Evolutionary conservation across 2,888 invertebrate species (phyloP).

Genomic region (Drosophila picticornis): DNA sequence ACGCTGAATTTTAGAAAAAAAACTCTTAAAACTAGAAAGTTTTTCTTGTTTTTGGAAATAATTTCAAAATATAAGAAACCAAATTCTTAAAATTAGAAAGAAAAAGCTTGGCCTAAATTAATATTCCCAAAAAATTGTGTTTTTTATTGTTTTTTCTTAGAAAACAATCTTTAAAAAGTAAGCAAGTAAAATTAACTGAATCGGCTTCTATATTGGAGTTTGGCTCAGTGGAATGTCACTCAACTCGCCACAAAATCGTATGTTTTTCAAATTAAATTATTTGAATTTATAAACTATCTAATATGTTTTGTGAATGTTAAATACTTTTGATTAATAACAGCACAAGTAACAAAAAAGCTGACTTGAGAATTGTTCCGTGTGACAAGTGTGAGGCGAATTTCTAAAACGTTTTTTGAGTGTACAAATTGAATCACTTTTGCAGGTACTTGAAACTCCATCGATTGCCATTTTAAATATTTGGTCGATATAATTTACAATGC

Average conservation of each 20-base stretch:
- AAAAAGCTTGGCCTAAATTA: too few relatives aligned
- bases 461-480: constrained; percentile 57
- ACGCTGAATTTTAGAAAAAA: background rate
- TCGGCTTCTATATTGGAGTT: background rate
- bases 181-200: background rate
- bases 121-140: background rate
- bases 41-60: background rate
- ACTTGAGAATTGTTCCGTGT: too few relatives aligned
- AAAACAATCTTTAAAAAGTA: too few relatives aligned
- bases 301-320: too few relatives aligned
- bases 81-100: background rate
- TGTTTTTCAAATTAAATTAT: background rate
- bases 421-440: background rate
- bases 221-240: too few relatives aligned
- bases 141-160: too few relatives aligned
- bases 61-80: background rate
- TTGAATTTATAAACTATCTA: background rate
- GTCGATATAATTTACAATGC: constrained; percentile 57
- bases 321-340: too few relatives aligned
- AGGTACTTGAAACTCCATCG: constrained; percentile 34
- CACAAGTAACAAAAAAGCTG: too few relatives aligned
- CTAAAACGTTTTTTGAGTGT: background rate
- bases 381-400: background rate
- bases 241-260: too few relatives aligned
- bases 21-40: background rate